Conservation (phyloP, 2,113 vertebrate genomes). For the Cheilinus undulatus region DNA sequence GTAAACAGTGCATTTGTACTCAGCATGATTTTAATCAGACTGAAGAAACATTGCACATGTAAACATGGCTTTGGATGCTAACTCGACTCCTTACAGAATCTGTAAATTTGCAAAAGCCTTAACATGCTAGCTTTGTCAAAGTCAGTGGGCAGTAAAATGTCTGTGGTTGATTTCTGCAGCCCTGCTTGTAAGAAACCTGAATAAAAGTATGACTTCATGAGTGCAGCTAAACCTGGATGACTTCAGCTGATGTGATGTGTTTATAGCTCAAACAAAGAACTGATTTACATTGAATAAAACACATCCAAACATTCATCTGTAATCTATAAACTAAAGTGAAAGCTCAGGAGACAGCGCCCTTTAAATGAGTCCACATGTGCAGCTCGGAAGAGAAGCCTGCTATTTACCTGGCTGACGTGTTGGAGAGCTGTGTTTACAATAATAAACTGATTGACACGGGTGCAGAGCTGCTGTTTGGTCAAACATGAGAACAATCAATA, state of each 20-base stretch:
- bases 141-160: too few relatives aligned
- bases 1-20: too few relatives aligned
- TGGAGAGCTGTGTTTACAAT: slow-evolving; percentile 59
- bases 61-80: too few relatives aligned
- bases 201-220: background rate
- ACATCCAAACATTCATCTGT: slow-evolving; percentile 5
- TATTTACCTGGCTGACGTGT: slow-evolving; percentile 51
- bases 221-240: background rate
- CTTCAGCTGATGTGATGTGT: slow-evolving; percentile 5
- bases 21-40: too few relatives aligned
- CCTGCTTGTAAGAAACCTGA: too few relatives aligned
- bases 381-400: slow-evolving; percentile 32
- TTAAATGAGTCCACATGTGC: slow-evolving; percentile 33
- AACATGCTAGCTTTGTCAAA: too few relatives aligned
- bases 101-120: too few relatives aligned
- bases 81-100: too few relatives aligned
- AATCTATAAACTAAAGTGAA: slow-evolving; percentile 13
- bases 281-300: slow-evolving; percentile 18
- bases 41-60: too few relatives aligned
- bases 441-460: slow-evolving; percentile 67
- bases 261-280: slow-evolving; percentile 11
- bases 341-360: slow-evolving; percentile 5
- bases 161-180: too few relatives aligned
- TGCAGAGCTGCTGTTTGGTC: slow-evolving; percentile 67
- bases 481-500: slow-evolving; percentile 74